Conservation (phyloP, 2,888 invertebrate species). For the Esperia sulphurella region DNA sequence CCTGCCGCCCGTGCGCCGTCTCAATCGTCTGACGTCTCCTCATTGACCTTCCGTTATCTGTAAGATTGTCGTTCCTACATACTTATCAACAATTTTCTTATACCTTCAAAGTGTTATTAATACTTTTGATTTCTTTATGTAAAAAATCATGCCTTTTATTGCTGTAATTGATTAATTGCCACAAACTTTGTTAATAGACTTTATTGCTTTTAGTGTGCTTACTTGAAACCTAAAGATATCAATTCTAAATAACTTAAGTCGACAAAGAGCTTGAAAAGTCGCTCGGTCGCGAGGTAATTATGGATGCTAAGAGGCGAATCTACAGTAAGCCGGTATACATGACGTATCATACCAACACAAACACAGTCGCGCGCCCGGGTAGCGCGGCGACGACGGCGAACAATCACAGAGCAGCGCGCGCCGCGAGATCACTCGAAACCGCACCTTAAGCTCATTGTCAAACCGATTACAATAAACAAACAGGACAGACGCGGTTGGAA, state of each 20-base stretch:
- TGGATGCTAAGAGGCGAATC: constrained; percentile 74
- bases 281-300: constrained; percentile 72
- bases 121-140: no score
- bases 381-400: constrained; percentile 39
- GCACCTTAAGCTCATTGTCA: constrained; percentile 80
- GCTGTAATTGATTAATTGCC: no score
- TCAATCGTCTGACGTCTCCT: constrained; percentile 62
- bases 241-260: constrained; percentile 1
- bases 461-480: constrained; percentile 80
- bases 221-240: neutral
- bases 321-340: constrained; percentile 74
- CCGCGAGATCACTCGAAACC: constrained; percentile 76
- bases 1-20: constrained; percentile 56
- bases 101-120: neutral
- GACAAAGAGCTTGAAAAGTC: constrained; percentile 41
- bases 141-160: no score
- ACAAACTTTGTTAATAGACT: neutral
- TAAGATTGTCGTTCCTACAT: constrained; percentile 45
- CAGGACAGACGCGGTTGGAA: constrained; percentile 79
- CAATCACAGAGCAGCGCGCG: constrained; percentile 62
- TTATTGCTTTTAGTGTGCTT: neutral
- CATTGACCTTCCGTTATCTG: constrained; percentile 77
- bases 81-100: neutral
- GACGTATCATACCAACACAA: constrained; percentile 75
- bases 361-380: constrained; percentile 60